Base-by-base conservation (phyloP, 2,113 vertebrate species). In the Leucosticte australis region DNA sequence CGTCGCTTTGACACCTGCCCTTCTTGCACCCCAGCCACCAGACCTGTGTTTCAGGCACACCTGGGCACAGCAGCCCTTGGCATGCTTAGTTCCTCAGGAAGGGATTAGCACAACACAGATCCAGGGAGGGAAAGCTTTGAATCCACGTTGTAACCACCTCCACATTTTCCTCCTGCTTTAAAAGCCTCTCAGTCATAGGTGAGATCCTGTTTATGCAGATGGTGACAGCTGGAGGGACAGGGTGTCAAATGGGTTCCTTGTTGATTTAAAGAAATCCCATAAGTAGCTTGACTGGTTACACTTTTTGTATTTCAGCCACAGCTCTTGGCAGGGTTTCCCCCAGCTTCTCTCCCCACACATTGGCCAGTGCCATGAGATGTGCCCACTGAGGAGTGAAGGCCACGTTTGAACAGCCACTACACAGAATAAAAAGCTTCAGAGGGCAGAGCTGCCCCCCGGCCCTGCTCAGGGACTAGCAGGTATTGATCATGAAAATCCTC, bases 301-400 rank as follows among this genome's bases (percentile, higher is more conserved):
- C 13, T 26, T 70, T 44, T 37, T 35, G 7, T 9, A 22, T 60
- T 60, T 26, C 27, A 39, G 22, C 24, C 33, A 74, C 37, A 65
- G 2, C 49, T 68, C 68, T 15, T 35, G 46, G 50, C 85, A 27
- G 56, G 33, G 46, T 13, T 75, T 65, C 23, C 39, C 56, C 31
- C 35, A 60, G 31, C 30, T 57, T 53, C 35, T 64, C 39, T 86
- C 63, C 31, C 13, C 35, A 74, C 50, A 59, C 0, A 0, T 0
- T 65, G 53, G 55, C 44, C 68, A 62, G 28, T n/a, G 68, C 80
- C 50, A 50, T 7, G 60, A 68, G 60, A 69, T 9, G 47, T n/a
- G 24, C 42, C 30, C 0, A 0, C 42, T n/a, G 49, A 42, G 30
- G n/a, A 83, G 37, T 5, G 6, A 82, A 59, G 56, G 49, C 42